Evolutionary conservation across 2,113 vertebrate genomes (phyloP), one percentile per base, ranked within the genome.

Genomic region (Lagenorhynchus albirostris): DNA sequence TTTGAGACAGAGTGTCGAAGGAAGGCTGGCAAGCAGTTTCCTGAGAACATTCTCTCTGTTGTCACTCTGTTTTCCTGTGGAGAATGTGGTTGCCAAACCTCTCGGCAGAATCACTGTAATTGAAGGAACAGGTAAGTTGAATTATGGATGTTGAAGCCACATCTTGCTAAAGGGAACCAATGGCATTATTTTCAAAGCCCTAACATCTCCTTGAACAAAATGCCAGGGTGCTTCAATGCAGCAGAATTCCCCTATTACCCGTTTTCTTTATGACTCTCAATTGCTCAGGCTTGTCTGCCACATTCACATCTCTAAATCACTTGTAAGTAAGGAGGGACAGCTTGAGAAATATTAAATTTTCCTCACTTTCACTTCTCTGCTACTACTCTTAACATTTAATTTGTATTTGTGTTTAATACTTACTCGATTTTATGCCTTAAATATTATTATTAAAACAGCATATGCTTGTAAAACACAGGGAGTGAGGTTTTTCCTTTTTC

Each of bases 91-190:
- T 80, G 79, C 94, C 90, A 81, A 53, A 73, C 79, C 92, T 94
- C 58, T n/a, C 33, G 12, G 18, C 15, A 81, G 83, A 97, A 96
- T 65, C 73, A 47, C 89, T 92, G 0, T 94, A 47, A 89, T 44
- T 93, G 53, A 84, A 67, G 89, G 86, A 91, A 41, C 36, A 96
- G 62, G 44, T 83, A 83, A 73, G 17, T 23, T 95, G 95, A 87
- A 96, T 89, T 83, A 76, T 41, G 58, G 58, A 65, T 90, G 17
- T 36, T 8, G 89, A 93, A 89, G 33, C 9, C 29, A 33, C 44
- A 62, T 36, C 5, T 82, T 86, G 33, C 68, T 92, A 82, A 93
- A n/a, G 58, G 55, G 36, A 89, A 71, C 25, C 67, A 38, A 5
- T 41, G 63, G 55, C 44, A 6, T 67, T 80, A 36, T 23, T 44